Percentiles rank a stretch among this genome's conserved stretches.
These are phyloP conservation scores for Butorides virescens DNA, from an alignment of 2,113 vertebrate genomes.

Conservation along the genomic window DNA sequence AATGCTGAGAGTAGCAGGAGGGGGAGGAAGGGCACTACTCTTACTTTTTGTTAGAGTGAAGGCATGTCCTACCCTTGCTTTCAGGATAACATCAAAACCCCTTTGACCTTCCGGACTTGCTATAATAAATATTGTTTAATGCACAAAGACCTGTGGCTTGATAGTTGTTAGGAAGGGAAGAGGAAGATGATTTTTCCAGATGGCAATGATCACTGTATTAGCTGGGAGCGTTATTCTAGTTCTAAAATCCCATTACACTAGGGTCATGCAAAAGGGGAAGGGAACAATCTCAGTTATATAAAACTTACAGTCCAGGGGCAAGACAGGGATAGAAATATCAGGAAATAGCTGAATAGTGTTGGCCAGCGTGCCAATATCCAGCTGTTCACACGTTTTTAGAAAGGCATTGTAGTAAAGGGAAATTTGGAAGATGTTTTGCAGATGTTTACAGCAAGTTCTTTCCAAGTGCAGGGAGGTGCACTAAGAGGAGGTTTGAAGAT, in stretches of 20 bases:
- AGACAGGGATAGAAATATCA: background rate
- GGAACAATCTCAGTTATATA: background rate
- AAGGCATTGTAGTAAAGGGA: background rate
- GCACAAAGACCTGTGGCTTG: background rate
- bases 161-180: background rate
- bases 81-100: background rate
- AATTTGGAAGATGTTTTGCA: conserved; percentile 14
- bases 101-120: background rate
- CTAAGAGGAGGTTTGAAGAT: background rate
- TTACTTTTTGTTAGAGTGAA: background rate
- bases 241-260: conserved; percentile 1
- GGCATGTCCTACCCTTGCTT: background rate
- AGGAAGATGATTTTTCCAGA: conserved; percentile 31
- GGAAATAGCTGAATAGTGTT: conserved; percentile 21
- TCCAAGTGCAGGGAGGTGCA: background rate
- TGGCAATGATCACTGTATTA: background rate
- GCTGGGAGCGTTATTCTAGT: background rate
- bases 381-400: background rate
- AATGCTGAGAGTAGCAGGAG: background rate
- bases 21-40: background rate
- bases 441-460: conserved; percentile 10
- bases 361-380: background rate
- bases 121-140: background rate
- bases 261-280: background rate
- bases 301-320: conserved; percentile 9